Evolutionary conservation across 2,113 vertebrate genomes (phyloP).

Genomic region (Chunga burmeisteri): DNA sequence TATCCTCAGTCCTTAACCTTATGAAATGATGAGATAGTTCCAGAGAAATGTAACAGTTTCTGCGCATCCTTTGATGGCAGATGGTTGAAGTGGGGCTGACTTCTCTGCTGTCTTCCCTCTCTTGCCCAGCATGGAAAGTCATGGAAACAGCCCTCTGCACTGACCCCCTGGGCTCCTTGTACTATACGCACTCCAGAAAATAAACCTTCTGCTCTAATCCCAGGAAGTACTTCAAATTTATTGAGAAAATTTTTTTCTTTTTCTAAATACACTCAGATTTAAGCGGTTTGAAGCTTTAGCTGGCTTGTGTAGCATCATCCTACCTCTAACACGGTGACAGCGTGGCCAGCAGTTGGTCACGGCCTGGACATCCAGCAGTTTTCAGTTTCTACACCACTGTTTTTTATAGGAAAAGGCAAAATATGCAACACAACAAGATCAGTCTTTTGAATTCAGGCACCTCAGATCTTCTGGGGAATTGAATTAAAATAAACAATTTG

Average conservation of each 20-base stretch:
- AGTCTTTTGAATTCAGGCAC: background rate
- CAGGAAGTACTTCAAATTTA: background rate
- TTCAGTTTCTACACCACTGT: background rate
- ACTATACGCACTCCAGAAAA: background rate
- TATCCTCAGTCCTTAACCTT: background rate
- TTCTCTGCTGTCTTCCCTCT: background rate
- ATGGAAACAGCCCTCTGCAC: background rate
- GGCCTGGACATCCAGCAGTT: background rate
- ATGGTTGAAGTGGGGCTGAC: background rate
- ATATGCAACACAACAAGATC: background rate
- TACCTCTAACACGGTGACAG: accelerated
- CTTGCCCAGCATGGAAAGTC: background rate
- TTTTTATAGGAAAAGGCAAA: background rate
- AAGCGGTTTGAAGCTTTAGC: background rate
- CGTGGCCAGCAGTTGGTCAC: background rate
- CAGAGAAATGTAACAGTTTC: background rate
- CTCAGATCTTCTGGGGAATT: background rate
- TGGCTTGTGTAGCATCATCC: too few relatives aligned
- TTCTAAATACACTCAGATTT: background rate
- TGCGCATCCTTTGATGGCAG: accelerated
- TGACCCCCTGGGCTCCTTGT: background rate
- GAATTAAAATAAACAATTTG: background rate
- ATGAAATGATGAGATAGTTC: background rate
- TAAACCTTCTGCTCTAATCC: background rate
- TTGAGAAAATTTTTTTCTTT: background rate